phyloP scores from a whole-genome alignment of 1,140 invertebrate genomes.

The Paramacrobiotus metropolitanus region DNA sequence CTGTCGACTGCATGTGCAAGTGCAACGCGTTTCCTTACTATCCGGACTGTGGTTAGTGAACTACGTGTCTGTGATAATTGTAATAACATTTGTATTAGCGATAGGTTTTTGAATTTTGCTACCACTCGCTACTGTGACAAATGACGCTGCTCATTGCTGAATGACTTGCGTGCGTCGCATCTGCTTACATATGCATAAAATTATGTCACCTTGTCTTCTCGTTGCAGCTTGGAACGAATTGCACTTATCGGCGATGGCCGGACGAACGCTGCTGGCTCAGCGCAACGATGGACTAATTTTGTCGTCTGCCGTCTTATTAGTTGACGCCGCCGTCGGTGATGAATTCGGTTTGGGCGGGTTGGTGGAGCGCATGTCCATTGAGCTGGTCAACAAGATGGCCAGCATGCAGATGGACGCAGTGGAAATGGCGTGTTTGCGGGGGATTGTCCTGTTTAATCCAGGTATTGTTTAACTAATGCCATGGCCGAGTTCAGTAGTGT shows the following conservation, averaged over 20 bases:
- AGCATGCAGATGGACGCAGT: constrained; percentile 87
- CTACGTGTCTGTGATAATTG: constrained; percentile 7
- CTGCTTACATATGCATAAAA: no score
- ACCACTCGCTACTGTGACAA: no score
- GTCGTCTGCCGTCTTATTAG: constrained; percentile 44
- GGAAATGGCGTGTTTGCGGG: constrained; percentile 74
- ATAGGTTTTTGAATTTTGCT: constrained; percentile 17
- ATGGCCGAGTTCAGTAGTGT: no score
- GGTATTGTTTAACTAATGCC: no score
- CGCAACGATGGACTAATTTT: constrained; percentile 51
- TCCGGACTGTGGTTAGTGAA: not conserved
- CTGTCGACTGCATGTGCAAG: not conserved
- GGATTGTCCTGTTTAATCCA: constrained; percentile 88
- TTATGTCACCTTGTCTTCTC: no score
- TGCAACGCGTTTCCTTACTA: not conserved
- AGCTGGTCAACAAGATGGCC: constrained; percentile 83
- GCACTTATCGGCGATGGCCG: constrained; percentile 74
- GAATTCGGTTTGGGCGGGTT: constrained; percentile 34
- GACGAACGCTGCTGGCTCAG: constrained; percentile 48
- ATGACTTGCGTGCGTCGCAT: no score
- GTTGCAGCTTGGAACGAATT: constrained; percentile 95
- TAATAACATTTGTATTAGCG: not conserved
- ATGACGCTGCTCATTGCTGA: no score
- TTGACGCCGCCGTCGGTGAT: constrained; percentile 21
- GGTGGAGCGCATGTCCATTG: constrained; percentile 25